Percentiles rank a stretch among this genome's conserved stretches.
phyloP scores from a whole-genome alignment of 23 tunicate genomes.

The Clavelina lepadiformis region DNA sequence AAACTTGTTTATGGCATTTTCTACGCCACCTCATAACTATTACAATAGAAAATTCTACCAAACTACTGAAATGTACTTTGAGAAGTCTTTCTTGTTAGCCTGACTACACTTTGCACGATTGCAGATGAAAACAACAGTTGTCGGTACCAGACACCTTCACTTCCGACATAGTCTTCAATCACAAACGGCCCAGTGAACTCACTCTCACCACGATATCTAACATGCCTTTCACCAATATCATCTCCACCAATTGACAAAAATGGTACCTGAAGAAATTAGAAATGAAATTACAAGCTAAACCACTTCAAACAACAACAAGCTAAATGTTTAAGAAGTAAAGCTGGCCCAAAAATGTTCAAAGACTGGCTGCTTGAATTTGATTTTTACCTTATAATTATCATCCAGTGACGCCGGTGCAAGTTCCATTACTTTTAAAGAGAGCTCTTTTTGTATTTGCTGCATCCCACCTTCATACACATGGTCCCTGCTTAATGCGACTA shows the following conservation, averaged over 20 bases:
- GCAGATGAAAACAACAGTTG: slow-evolving; percentile 47
- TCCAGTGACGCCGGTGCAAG: slow-evolving; percentile 58
- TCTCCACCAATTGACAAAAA: slow-evolving; percentile 65
- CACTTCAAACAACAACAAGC: not conserved
- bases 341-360: too few species aligned
- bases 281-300: not conserved
- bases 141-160: slow-evolving; percentile 37
- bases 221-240: slow-evolving; percentile 34
- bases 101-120: slow-evolving; percentile 34
- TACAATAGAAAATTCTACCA: too few species aligned
- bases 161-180: slow-evolving; percentile 69
- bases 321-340: too few species aligned
- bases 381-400: slow-evolving; percentile 20
- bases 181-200: slow-evolving; percentile 40
- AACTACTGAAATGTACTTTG: too few species aligned
- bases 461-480: slow-evolving; percentile 62
- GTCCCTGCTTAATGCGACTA: slow-evolving; percentile 52
- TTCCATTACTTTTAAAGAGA: slow-evolving; percentile 72
- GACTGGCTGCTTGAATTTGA: too few species aligned
- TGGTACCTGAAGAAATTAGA: slow-evolving; percentile 44
- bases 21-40: too few species aligned
- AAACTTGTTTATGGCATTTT: not conserved
- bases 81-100: slow-evolving; percentile 29
- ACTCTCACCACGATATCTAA: slow-evolving; percentile 30
- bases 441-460: slow-evolving; percentile 57